Conservation (phyloP, 2,888 invertebrate genomes). For the Pyrrhosoma nymphula region DNA sequence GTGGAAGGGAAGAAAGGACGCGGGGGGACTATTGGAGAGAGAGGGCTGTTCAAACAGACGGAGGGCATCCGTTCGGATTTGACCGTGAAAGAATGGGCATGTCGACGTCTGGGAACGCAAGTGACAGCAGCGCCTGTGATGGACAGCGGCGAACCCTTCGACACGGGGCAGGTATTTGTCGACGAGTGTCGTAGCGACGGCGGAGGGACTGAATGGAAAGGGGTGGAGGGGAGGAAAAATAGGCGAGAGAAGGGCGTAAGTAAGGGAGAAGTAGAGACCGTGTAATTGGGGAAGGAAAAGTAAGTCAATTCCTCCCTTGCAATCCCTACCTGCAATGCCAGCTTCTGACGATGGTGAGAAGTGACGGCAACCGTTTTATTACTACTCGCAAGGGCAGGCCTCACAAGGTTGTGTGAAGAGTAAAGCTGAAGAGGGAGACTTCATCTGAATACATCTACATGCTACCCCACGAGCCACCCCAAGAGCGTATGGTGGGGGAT, state of each 20-base stretch:
- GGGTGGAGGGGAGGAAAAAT: background rate
- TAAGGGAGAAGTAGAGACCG: too few relatives aligned
- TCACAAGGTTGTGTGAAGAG: too few relatives aligned
- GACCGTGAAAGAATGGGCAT: constrained; percentile 60
- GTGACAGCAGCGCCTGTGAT: constrained; percentile 28
- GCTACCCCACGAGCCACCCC: background rate
- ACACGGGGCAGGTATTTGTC: constrained; percentile 11
- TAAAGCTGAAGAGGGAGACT: too few relatives aligned
- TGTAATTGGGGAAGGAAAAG: constrained; percentile 18
- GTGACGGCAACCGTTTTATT: too few relatives aligned
- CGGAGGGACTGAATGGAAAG: background rate
- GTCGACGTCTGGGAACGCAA: constrained; percentile 33
- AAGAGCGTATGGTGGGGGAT: background rate
- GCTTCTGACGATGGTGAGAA: background rate
- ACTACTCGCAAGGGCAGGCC: too few relatives aligned
- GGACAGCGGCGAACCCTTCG: constrained; percentile 61
- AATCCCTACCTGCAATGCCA: too few relatives aligned
- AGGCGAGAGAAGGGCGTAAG: background rate
- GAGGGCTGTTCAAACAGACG: background rate
- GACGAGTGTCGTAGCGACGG: background rate
- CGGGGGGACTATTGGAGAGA: background rate
- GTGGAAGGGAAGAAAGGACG: background rate
- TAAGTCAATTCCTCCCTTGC: background rate
- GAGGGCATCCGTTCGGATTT: constrained; percentile 22
- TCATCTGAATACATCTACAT: background rate